Evolutionary conservation across 2,888 invertebrate species (phyloP), one percentile per base, ranked within the genome.

Genomic region (Meloe dianella): DNA sequence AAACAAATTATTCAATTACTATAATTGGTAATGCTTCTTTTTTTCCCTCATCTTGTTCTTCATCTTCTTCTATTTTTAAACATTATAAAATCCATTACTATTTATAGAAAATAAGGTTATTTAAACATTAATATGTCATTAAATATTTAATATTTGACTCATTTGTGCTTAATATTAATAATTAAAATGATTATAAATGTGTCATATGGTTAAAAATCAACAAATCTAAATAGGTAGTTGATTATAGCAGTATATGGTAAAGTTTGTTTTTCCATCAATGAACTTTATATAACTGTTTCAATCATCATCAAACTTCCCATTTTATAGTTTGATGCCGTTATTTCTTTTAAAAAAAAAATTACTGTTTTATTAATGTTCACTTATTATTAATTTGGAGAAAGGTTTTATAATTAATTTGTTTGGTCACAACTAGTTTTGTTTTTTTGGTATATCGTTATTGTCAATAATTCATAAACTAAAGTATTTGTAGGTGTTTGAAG

Each of bases 201-300:
- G n/a, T 38, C n/a, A 38, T 38, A 38, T 38, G 38, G 12, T 38
- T 38, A 14, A n/a, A 38, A 4, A n/a, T 3, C 4, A 14, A 17
- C 14, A 38, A 14, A 38, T n/a, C n/a, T n/a, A n/a, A n/a, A 38
- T 14, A 38, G 6, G 14, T 38, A 6, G 38, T 38, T 6, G 38
- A 38, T 38, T 38, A 38, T 38, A 38, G 38, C 38, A 14, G 38
- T 38, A n/a, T 14, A 38, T 32, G 10, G 32, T 32, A 32, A 32
- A 32, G 7, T 32, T 32, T 32, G 32, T 12, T 32, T 32, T 29
- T 32, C 12, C 12, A 32, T 32, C 32, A 8, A 38, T 14, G 38
- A 38, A n/a, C 38, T 38, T 38, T n/a, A 38, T 38, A 38, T 38
- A 38, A 38, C 38, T 38, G 38, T 38, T 38, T n/a, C 38, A 38